phyloP scores from a whole-genome alignment of 2,888 invertebrate genomes.

The Boloria euphrosyne region DNA sequence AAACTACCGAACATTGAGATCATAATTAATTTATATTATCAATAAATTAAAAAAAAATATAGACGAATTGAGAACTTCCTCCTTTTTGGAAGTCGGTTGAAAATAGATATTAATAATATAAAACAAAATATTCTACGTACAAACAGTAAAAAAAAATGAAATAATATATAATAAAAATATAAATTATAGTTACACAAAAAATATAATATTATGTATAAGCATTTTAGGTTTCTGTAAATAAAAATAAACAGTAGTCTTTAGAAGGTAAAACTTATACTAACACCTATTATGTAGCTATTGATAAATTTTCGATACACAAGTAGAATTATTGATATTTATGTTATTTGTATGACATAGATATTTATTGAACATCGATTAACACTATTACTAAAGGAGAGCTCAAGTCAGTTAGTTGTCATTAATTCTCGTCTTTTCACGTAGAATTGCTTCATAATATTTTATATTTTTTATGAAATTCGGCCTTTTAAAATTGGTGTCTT shows the following conservation, averaged over 20 bases:
- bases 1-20: conserved; percentile 23
- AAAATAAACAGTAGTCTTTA: no score
- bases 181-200: neutral
- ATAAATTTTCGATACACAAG: no score
- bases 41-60: no score
- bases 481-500: neutral
- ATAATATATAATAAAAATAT: neutral
- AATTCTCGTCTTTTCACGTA: neutral
- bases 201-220: no score
- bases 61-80: no score
- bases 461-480: neutral
- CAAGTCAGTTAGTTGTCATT: conserved; percentile 11
- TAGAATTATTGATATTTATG: no score
- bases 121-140: neutral
- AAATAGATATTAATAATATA: neutral
- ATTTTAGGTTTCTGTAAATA: no score
- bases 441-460: neutral
- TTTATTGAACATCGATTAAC: conserved; percentile 11
- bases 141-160: neutral
- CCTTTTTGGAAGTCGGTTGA: no score
- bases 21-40: conserved; percentile 1
- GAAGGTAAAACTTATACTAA: no score
- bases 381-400: conserved; percentile 24
- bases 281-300: no score
- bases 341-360: neutral